Base-by-base conservation (phyloP, 2,113 vertebrate genomes). In the Hipposideros armiger region DNA sequence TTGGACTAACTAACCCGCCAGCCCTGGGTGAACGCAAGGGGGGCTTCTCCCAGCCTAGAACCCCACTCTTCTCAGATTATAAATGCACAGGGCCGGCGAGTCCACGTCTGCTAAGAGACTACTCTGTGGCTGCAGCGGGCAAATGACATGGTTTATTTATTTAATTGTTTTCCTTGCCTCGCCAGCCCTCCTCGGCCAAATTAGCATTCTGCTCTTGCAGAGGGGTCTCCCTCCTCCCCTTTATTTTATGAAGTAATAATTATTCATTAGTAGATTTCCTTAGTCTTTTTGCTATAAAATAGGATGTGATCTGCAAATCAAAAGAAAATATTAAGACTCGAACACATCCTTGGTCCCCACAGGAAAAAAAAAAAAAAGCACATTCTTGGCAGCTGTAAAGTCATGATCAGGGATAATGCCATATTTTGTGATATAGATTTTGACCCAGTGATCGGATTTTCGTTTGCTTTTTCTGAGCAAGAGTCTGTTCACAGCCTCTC, bases 201-300 rank as follows among this genome's bases (percentile, higher is more conserved):
- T 98, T 98, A 98, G 95, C 97, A 98, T 98, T 98, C 98, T 64
- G n/a, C 91, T 96, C 97, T 73, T 97, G 97, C 86, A 86, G 78
- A 60, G 62, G 2, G 82, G n/a, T 94, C 87, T 47, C 58, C 93
- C 91, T 66, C 15, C 20, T 11, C 66, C 58, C 96, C 89, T 87
- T 97, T 98, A 98, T 98, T 98, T 98, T 99, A 99, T 98, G 97
- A 98, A 98, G 98, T 98, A 98, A 98, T 99, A 98, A 98, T 98
- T 98, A 98, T 99, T 98, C 98, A 99, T 98, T 99, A 98, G 98
- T 98, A 97, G 98, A 97, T 98, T 98, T 98, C 98, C 88, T 98
- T 98, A 98, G 97, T 98, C 98, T 98, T 98, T 98, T 97, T 98
- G 97, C 98, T 98, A 98, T 98, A 98, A 98, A 99, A 98, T 90